Conservation (phyloP, 2,113 vertebrate genomes). For the Macroglossus sobrinus region DNA sequence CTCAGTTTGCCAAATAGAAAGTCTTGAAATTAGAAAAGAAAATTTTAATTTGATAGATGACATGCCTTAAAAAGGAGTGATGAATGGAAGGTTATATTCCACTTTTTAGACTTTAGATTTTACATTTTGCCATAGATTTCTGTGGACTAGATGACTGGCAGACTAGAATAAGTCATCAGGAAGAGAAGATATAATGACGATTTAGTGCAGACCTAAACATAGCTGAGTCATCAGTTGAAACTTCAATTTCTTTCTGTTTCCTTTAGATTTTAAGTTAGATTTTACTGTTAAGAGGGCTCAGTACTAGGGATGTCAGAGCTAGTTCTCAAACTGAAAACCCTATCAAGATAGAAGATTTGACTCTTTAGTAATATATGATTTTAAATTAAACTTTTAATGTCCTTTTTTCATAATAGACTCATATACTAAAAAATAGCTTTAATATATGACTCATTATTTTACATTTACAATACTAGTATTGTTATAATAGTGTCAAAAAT, state of each 20-base stretch:
- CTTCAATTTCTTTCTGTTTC: conserved; percentile 38
- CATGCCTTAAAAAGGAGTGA: not conserved
- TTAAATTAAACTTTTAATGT: conserved; percentile 41
- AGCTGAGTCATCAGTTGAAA: conserved; percentile 18
- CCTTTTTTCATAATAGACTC: conserved; percentile 42
- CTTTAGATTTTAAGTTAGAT: conserved; percentile 58
- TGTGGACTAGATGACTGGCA: not conserved
- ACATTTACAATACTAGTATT: not conserved
- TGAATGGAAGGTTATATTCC: not conserved
- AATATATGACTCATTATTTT: not conserved
- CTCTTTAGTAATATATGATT: not conserved
- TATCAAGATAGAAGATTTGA: not conserved
- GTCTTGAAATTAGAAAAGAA: conserved; percentile 25
- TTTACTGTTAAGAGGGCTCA: not conserved
- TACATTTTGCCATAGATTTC: not conserved
- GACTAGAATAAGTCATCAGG: conserved; percentile 35
- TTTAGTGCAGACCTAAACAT: not conserved
- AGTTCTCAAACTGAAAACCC: conserved; percentile 45
- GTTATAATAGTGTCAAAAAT: conserved; percentile 49
- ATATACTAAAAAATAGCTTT: not conserved
- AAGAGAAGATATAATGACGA: conserved; percentile 9
- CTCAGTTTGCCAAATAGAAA: not conserved
- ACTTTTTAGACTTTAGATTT: conserved; percentile 9
- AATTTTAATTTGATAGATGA: not conserved
- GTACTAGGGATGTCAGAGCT: not conserved